Base-by-base conservation (phyloP, 2,113 vertebrate species). In the Clarias batrachus region DNA sequence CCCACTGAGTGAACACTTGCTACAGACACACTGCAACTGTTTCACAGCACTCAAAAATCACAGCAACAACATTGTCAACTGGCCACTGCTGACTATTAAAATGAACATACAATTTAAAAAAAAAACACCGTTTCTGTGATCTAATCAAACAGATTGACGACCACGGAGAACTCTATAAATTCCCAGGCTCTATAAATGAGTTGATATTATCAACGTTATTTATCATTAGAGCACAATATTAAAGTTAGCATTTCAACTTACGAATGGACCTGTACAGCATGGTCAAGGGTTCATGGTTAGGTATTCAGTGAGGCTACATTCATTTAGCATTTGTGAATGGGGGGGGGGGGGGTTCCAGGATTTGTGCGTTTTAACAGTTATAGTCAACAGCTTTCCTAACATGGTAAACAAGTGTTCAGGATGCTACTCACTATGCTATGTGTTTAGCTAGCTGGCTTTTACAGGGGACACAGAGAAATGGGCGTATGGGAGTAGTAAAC, bases 1-100 rank as follows among this genome's bases (percentile, higher is more conserved):
- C 73, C 84, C 19, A 63, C 73, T 41, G 82, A 33, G 73, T 54
- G 48, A 52, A 85, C 80, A 83, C 52, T 73, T 73, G 79, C 87
- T 78, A 59, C 84, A 54, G 37, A 33, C 60, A 37, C 27, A 59
- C 78, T 57, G 63, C 83, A 65, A 78, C 66, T 65, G 83, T 60
- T 48, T 73, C 59, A 3, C 48, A 37, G 10, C 41, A 66, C 56
- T 19, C 21, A 62, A 77, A 85, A 84, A 82, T 76, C 59, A 41
- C 83, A 63, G 41, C 66, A 56, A 65, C 65, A 81, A 2, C 25
- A 82, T 30, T 59, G 37, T 23, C 21, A 13, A 19, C 78, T 23
- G 70, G 23, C 19, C 70, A 82, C 68, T 12, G 56, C 41, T 60
- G 78, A 71, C 17, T 33, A 41, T 81, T 80, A 13, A 80, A 81